Evolutionary conservation across 2,888 invertebrate genomes (phyloP), one percentile per base, ranked within the genome.

Genomic region (Ditylenchus weischeri): DNA sequence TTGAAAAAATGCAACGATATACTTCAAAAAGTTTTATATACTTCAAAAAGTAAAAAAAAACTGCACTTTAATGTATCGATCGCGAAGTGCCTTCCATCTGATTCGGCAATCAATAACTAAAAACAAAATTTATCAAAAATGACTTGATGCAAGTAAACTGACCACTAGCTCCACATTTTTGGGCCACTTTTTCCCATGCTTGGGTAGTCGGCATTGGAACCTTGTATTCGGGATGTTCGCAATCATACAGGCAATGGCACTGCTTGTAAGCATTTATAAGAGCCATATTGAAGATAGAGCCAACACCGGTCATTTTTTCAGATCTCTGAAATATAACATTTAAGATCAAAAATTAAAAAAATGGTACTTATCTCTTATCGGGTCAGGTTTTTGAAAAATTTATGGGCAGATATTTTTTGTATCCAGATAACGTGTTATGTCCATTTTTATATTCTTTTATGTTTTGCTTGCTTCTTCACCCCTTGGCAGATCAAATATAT

Each of bases 141-240:
- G 2, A 4, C 29, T 29, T 29, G 5, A 29, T 29, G 29, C 29
- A 29, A 29, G 29, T 4, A 64, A 58, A 50, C 68, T 38, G 64
- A 69, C 68, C 60, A 11, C 29, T 61, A 15, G 68, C 70, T 36
- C 54, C 35, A 35, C 68, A 68, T 36, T 68, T 10, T 18, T 49
- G 18, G 23, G 67, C 47, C 8, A 68, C 61, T n/a, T 59, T 23
- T 18, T 21, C 19, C 68, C 68, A 68, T 50, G 60, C 61, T 43
- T 68, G 67, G n/a, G 59, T 68, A 49, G 68, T 68, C 36, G 68
- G 68, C 19, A 43, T 38, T n/a, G 69, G 68, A 11, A 69, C 68
- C 48, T 68, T 68, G 38, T 68, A 68, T 48, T 68, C 68, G 47
- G 69, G 68, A 54, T 68, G 38, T 19, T 66, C 54, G 29, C 50